These are phyloP conservation scores for Andinoacara biseriatus DNA, from an alignment of 2,113 vertebrate genomes.

Conservation along the genomic window DNA sequence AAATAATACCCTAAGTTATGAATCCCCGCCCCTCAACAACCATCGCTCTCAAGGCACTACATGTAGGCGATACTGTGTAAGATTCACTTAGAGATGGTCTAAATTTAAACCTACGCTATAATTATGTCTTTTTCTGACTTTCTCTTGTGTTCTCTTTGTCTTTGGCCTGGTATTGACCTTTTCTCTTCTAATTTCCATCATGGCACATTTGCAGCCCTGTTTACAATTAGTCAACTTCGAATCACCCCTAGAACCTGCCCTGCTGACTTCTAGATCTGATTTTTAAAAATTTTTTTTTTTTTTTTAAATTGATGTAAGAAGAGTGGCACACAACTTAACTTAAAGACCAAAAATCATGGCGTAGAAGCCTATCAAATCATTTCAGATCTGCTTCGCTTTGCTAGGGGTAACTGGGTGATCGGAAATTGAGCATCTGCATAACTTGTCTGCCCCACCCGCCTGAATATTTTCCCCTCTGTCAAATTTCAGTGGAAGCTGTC, in stretches of 20 bases:
- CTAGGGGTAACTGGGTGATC: constrained; percentile 49
- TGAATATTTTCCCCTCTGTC: constrained; percentile 44
- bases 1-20: constrained; percentile 54
- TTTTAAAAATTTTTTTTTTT: constrained; percentile 45
- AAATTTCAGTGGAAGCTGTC: constrained; percentile 50
- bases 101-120: constrained; percentile 46
- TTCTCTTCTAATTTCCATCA: constrained; percentile 45
- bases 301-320: constrained; percentile 27
- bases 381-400: constrained; percentile 43
- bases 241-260: constrained; percentile 14
- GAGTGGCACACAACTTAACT: constrained; percentile 56
- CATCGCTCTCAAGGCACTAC: constrained; percentile 76
- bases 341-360: constrained; percentile 32
- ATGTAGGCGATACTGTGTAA: constrained; percentile 70
- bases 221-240: constrained; percentile 42
- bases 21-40: constrained; percentile 50
- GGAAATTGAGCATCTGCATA: constrained; percentile 55
- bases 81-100: constrained; percentile 57
- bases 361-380: constrained; percentile 51
- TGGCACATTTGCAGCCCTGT: constrained; percentile 57
- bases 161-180: constrained; percentile 65
- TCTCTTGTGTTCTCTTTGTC: constrained; percentile 40
- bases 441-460: constrained; percentile 31
- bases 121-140: constrained; percentile 21
- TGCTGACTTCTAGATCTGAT: constrained; percentile 32